These are phyloP conservation scores for Muraenolepis orangiensis DNA, from an alignment of 2,797 vertebrate species.

Conservation along the genomic window DNA sequence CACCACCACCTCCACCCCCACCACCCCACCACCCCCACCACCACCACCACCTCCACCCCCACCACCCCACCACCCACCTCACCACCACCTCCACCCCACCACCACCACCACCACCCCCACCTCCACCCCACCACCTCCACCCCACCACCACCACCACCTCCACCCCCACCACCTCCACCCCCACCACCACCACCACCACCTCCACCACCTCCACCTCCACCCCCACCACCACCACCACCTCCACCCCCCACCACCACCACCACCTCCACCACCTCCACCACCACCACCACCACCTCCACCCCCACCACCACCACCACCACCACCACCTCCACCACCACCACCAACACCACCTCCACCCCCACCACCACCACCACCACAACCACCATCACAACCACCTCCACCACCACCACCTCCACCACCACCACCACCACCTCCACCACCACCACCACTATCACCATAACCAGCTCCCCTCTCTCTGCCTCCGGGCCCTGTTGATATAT, in stretches of 20 bases:
- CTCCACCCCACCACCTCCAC: no score
- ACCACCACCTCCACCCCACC: slow-evolving; percentile 48
- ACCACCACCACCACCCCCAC: no score
- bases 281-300: no score
- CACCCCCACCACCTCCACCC: slow-evolving; percentile 28
- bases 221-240: no score
- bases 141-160: slow-evolving; percentile 56
- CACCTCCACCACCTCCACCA: slow-evolving; percentile 37
- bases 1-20: slow-evolving; percentile 57
- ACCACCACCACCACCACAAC: slow-evolving; percentile 58
- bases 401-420: slow-evolving; percentile 52
- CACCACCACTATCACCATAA: slow-evolving; percentile 29
- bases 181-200: no score
- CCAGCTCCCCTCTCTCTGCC: slow-evolving; percentile 26
- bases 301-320: slow-evolving; percentile 53
- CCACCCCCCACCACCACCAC: slow-evolving; percentile 57
- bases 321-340: slow-evolving; percentile 28
- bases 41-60: no score
- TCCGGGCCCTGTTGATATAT: slow-evolving; percentile 71
- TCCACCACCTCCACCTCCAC: slow-evolving; percentile 38
- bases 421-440: slow-evolving; percentile 55
- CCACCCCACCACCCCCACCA: no score
- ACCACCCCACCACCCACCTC: slow-evolving; percentile 57
- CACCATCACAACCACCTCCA: slow-evolving; percentile 51
- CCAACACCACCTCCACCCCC: no score